phyloP scores from a whole-genome alignment of 2,113 vertebrate species.

The Columbina picui region DNA sequence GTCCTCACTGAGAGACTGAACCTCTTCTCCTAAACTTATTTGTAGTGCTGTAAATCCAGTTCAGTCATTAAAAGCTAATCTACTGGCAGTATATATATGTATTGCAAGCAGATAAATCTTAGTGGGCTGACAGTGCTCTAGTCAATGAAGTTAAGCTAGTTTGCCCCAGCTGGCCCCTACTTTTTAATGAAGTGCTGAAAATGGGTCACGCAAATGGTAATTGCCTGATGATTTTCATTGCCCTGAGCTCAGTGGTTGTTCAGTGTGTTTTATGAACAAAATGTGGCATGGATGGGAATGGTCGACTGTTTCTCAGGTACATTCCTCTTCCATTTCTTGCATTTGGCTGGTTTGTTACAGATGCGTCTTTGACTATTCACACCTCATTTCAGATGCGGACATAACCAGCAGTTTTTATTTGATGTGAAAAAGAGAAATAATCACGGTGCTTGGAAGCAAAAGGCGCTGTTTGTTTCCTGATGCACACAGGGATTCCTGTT shows the following conservation, averaged over 20 bases:
- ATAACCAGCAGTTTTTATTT: not conserved
- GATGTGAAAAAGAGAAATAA: slow-evolving; percentile 15
- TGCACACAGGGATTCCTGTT: slow-evolving; percentile 63
- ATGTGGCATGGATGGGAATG: not conserved
- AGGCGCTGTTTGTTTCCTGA: slow-evolving; percentile 26
- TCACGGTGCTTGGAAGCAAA: not conserved
- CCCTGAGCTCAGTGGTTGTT: not conserved
- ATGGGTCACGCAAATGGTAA: not conserved
- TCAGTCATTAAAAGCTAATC: not conserved
- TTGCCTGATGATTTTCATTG: slow-evolving; percentile 30
- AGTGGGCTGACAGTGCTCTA: not conserved
- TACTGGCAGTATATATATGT: not conserved
- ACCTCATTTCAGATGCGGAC: not conserved
- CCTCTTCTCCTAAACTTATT: not conserved
- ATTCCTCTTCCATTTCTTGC: not conserved
- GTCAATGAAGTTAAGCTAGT: not conserved
- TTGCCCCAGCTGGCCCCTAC: not conserved
- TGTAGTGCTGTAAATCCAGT: not conserved
- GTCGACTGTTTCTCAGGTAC: not conserved
- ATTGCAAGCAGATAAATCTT: not conserved
- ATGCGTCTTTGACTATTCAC: not conserved
- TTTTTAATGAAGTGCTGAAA: slow-evolving; percentile 35
- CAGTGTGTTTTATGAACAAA: not conserved
- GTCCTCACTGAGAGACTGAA: not conserved
- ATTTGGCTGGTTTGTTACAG: not conserved